Evolutionary conservation across 2,888 invertebrate species (phyloP).

Genomic region (Pheosia gnoma): DNA sequence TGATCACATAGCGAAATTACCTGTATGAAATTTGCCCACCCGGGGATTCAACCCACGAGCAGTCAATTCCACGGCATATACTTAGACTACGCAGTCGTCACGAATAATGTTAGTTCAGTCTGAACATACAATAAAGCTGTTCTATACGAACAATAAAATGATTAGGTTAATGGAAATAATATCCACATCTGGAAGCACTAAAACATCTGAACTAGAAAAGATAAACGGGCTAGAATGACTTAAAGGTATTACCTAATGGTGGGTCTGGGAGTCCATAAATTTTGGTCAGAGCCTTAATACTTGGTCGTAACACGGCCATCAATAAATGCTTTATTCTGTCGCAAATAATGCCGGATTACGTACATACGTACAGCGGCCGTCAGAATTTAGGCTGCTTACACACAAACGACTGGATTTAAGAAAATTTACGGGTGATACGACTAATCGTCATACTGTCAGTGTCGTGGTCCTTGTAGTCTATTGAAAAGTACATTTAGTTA

Average conservation of each 20-base stretch:
- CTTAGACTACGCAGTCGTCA: too few relatives aligned
- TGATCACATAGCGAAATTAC: too few relatives aligned
- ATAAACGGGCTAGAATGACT: not conserved
- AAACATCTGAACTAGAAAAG: constrained; percentile 4
- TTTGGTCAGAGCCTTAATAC: not conserved
- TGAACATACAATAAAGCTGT: too few relatives aligned
- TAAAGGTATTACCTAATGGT: constrained; percentile 2
- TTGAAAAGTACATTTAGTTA: too few relatives aligned
- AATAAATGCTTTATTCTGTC: constrained; percentile 3
- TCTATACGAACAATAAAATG: too few relatives aligned
- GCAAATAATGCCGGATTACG: constrained; percentile 3
- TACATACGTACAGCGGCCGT: not conserved
- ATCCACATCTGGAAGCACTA: not conserved
- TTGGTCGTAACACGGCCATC: not conserved
- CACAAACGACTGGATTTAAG: not conserved
- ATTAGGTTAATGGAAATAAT: too few relatives aligned
- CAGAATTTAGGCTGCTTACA: not conserved
- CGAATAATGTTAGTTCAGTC: too few relatives aligned
- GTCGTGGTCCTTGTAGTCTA: not conserved
- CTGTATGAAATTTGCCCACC: too few relatives aligned
- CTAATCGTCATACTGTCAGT: not conserved
- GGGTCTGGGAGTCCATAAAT: not conserved
- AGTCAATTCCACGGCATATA: too few relatives aligned
- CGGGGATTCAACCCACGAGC: too few relatives aligned
- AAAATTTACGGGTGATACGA: not conserved